Evolutionary conservation across 2,888 invertebrate species (phyloP), one percentile per base, ranked within the genome.

Genomic region (Perithous albicinctus): DNA sequence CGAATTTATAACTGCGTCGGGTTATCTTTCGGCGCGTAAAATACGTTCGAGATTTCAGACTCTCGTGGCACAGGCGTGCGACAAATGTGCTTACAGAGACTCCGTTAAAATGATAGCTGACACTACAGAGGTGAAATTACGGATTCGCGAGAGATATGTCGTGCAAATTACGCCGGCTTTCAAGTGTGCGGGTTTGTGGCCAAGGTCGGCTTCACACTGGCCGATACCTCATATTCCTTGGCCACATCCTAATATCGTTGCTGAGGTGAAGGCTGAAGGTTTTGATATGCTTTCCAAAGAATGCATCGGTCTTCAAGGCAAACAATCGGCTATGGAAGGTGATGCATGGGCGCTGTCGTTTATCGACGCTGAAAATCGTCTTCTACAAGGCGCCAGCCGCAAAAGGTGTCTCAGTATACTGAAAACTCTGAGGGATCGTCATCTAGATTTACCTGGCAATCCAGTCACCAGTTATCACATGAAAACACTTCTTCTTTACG

Each of bases 111-210:
- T 98, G 96, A 96, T 98, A 80, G 97, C 97, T 2, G 98, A 99
- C 91, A 98, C 98, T 1, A 97, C 97, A 2, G 99, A 98, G 93
- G 98, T 98, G 85, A 97, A 97, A 90, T 93, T 98, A 85, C 94
- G 98, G 51, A 97, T 98, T 74, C 95, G 98, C 26, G 98, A 98
- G 92, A 94, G 98, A 74, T 98, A 95, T 93, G 95, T 98, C 75
- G 98, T 99, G 84, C 98, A 98, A 93, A 98, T 99, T 88, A 98
- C 98, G 26, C 98, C 98, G 23, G 98, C 98, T 0, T 98, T 98
- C 93, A 97, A 98, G 88, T 98, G 98, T 90, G 96, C 97, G 76
- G 98, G 98, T 6, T 95, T 99, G 80, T 99, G 98, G 99, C 98
- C 98, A 1, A 94, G 98, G 63, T 97, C 97, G 56, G 98, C 98